Base-by-base conservation (phyloP, 2,797 vertebrate genomes). In the Myripristis murdjan region DNA sequence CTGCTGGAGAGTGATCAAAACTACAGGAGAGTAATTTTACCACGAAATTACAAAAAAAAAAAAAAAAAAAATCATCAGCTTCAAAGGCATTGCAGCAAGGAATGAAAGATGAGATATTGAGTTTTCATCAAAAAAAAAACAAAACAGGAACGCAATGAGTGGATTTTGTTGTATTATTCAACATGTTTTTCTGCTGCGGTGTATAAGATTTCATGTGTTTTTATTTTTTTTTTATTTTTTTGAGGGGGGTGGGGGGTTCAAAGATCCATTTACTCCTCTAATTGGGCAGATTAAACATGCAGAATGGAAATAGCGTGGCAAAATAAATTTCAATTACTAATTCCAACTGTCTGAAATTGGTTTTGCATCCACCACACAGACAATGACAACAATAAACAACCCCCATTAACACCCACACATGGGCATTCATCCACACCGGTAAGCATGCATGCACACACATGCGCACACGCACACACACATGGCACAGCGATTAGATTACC, bases 281-380 rank as follows among this genome's bases (percentile, higher is more conserved):
- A 72, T 61, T 77, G 70, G 46, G 22, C 62, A 78, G 88, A 90
- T 85, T 77, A 86, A 86, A 83, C 73, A 72, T 54, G 14, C 9
- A 72, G 79, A 68, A 35, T 47, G 44, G 61, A 64, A 74, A 74
- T 70, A 74, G 75, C 82, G 75, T 71, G 56, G 79, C 59, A 73
- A 85, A 84, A 90, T 90, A 70, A 64, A 91, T 89, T 91, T 84
- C 71, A 90, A 89, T 91, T 82, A 80, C 83, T 81, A 75, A 73
- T 73, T 88, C 78, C 72, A 88, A 84, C 91, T 82, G 89, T 76
- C 72, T 85, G 22, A 78, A 81, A 92, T 87, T 88, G 78, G 88
- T 82, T 91, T 85, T 79, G 68, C 78, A 77, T 84, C 72, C 70
- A 64, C 74, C 81, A 79, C 65, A 43, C 61, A 83, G 78, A 87